Percentiles rank a stretch among this genome's conserved stretches.
phyloP scores from a whole-genome alignment of 2,113 vertebrate genomes.

The Etheostoma spectabile region DNA sequence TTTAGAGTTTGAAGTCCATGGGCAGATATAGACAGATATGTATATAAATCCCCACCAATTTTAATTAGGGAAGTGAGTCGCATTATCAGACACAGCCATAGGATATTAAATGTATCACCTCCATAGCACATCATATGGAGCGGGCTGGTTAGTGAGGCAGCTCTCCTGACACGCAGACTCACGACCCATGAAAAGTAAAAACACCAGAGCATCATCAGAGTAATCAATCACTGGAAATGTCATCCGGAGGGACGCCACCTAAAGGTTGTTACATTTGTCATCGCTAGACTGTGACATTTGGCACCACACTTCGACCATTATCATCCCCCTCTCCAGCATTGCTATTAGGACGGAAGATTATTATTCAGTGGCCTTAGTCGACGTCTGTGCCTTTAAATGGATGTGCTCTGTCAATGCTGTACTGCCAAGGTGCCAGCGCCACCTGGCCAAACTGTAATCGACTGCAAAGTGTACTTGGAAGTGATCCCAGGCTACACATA shows the following conservation, averaged over 20 bases:
- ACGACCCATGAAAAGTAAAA: constrained; percentile 50
- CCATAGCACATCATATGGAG: neutral
- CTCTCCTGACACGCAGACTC: constrained; percentile 9
- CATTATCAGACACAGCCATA: constrained; percentile 10
- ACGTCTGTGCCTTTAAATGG: constrained; percentile 73
- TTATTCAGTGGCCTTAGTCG: constrained; percentile 51
- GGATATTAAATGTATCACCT: constrained; percentile 31
- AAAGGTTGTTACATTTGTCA: constrained; percentile 44
- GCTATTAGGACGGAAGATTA: constrained; percentile 48
- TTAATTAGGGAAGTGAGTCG: constrained; percentile 9
- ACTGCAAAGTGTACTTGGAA: constrained; percentile 82
- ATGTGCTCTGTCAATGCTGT: constrained; percentile 64
- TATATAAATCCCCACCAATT: constrained; percentile 2
- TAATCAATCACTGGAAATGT: constrained; percentile 34
- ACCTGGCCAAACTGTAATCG: constrained; percentile 81
- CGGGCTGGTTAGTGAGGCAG: constrained; percentile 26
- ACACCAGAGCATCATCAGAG: constrained; percentile 41
- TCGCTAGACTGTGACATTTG: constrained; percentile 53
- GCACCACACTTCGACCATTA: constrained; percentile 42
- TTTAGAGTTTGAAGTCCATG: neutral
- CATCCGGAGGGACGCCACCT: constrained; percentile 14
- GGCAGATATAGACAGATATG: neutral
- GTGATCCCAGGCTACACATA: constrained; percentile 64
- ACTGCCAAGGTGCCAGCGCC: constrained; percentile 72
- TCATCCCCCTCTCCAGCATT: constrained; percentile 40